Conservation (phyloP, 2,888 invertebrate genomes). For the Timandra comae region DNA sequence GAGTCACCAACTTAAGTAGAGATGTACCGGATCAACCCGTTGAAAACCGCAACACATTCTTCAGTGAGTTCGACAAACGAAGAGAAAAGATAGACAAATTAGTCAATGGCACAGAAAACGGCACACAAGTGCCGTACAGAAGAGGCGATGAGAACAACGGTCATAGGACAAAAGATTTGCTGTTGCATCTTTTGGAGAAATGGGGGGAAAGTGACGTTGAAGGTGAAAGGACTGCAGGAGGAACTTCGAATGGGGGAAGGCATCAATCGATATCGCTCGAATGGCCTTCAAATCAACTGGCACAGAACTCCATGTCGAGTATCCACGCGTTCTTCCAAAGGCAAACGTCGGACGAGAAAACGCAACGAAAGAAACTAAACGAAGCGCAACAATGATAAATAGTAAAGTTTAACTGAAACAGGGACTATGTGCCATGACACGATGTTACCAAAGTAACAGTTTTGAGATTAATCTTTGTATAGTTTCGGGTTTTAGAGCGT, state of each 20-base stretch:
- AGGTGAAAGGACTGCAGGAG: slow-evolving; percentile 69
- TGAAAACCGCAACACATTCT: slow-evolving; percentile 74
- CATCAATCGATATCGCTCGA: slow-evolving; percentile 87
- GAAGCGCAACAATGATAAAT: slow-evolving; percentile 40
- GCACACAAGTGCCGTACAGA: slow-evolving; percentile 63
- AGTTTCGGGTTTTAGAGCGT: slow-evolving; percentile 42
- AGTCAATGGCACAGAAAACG: slow-evolving; percentile 59
- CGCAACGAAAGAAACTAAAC: slow-evolving; percentile 56
- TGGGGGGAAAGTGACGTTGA: slow-evolving; percentile 81
- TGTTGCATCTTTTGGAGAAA: slow-evolving; percentile 84
- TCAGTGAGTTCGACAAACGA: slow-evolving; percentile 66
- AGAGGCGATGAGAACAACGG: slow-evolving; percentile 77
- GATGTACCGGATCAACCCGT: slow-evolving; percentile 83
- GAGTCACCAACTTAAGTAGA: slow-evolving; percentile 81
- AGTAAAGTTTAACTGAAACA: slow-evolving; percentile 17
- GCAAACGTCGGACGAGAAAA: slow-evolving; percentile 71
- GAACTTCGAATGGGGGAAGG: slow-evolving; percentile 61
- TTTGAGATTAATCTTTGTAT: slow-evolving; percentile 49
- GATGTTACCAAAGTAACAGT: slow-evolving; percentile 66
- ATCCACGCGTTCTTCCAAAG: slow-evolving; percentile 87
- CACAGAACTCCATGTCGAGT: slow-evolving; percentile 87
- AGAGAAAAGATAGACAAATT: slow-evolving; percentile 66
- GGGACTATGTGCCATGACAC: slow-evolving; percentile 64
- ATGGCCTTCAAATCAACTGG: slow-evolving; percentile 84
- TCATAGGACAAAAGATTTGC: slow-evolving; percentile 84